Percentiles rank a stretch among this genome's conserved stretches.
phyloP scores from a whole-genome alignment of 1,140 invertebrate species.

The Zaprionus capensis region DNA sequence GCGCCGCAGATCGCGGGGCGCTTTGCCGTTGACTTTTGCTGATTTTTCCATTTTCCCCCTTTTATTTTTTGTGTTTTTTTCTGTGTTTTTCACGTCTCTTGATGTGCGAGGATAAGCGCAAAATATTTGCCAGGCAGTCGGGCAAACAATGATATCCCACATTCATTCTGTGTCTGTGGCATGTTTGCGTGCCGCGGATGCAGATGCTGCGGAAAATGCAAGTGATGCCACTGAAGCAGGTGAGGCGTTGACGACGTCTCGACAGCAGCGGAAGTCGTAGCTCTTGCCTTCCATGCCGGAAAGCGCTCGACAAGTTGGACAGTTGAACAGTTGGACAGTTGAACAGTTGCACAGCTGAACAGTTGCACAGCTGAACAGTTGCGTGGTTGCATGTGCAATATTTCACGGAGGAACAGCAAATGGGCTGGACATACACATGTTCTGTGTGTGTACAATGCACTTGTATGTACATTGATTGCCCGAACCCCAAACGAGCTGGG shows the following conservation, averaged over 20 bases:
- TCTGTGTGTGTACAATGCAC: not conserved
- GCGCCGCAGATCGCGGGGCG: conserved; percentile 19
- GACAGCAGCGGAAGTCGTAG: conserved; percentile 70
- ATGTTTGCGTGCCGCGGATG: conserved; percentile 31
- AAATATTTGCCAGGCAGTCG: conserved; percentile 71
- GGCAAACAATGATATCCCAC: conserved; percentile 76
- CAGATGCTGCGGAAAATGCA: conserved; percentile 65
- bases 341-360: conserved; percentile 23
- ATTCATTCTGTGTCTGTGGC: conserved; percentile 44
- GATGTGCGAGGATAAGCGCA: conserved; percentile 62
- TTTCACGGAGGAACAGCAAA: conserved; percentile 53
- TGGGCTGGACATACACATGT: conserved; percentile 27
- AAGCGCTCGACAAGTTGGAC: conserved; percentile 68
- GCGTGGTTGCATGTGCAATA: conserved; percentile 62
- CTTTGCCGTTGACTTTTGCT: conserved; percentile 14
- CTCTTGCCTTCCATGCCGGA: conserved; percentile 61
- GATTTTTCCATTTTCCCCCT: conserved; percentile 3
- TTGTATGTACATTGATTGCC: conserved; percentile 56
- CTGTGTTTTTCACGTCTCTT: conserved; percentile 14
- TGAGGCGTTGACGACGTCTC: conserved; percentile 43
- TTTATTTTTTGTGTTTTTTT: conserved; percentile 34
- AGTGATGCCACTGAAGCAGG: conserved; percentile 59
- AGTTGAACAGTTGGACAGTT: conserved; percentile 41
- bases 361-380: conserved; percentile 51
- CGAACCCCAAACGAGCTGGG: conserved; percentile 23